Base-by-base conservation (phyloP, 2,888 invertebrate species). In the Apodemia hepburni region DNA sequence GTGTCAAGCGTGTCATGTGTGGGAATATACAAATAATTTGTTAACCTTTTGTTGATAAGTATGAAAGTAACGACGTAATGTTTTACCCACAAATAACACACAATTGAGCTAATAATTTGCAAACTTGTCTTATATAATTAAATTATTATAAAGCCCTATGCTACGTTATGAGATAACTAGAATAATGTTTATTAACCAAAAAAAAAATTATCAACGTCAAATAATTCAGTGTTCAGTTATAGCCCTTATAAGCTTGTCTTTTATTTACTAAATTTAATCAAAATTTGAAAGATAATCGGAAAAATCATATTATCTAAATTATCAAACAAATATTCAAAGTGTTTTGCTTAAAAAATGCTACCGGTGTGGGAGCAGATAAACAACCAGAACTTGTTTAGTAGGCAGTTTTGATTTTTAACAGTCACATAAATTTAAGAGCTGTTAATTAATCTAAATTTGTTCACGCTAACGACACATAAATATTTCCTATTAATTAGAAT, bases 11-110 rank as follows among this genome's bases (percentile, higher is more conserved):
- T 69, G 58, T 66, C 70, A 67, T 69, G 71, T 74, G 87, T 85
- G 87, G 81, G 85, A 87, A 85, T 78, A 68, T 9, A 33, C 8
- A 69, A 66, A 72, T 70, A 76, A 38, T 38, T 38, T 38, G 38
- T 38, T 9, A 1, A 35, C 35, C 11, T 35, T 35, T 35, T 3
- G 1, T 35, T 3, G 35, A 12, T 12, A 1, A 38, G 38, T 12
- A 38, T 38, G 12, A 38, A 38, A 38, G 3, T 12, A 38, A 38
- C 12, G 4, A 12, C 12, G 12, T 12, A 12, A 38, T 12, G 11
- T 38, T 38, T 3, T 33, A 29, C 29, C 0, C 33, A 8, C 8
- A 33, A 33, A 33, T 33, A 8, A 33, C 33, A 12, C 0, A 12
- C 6, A 3, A 12, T 11, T 38, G 0, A 5, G 11, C 38, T 11